Evolutionary conservation across 2,113 vertebrate species (phyloP), one percentile per base, ranked within the genome.

Genomic region (Ramphastos sulfuratus): DNA sequence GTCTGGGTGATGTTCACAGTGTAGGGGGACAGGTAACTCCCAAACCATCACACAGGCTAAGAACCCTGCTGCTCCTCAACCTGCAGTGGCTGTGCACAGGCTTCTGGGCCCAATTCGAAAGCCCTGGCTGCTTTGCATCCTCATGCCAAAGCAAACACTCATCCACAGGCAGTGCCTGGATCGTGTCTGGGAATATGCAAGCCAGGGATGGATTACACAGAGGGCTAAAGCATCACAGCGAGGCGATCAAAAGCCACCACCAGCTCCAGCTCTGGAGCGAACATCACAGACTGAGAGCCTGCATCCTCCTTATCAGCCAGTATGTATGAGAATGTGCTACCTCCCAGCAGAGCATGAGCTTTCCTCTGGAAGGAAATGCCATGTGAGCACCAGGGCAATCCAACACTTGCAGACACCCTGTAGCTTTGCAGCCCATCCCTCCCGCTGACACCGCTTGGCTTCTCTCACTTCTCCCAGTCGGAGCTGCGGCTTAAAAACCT

Each of bases 401-500:
- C 78, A 30, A 4, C 1, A 4, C 73, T 76, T 50, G 3, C 64
- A 70, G 67, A 82, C 81, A 77, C 87, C 69, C 64, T 0, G 30
- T 13, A 67, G 90, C 61, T 87, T 33, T 73, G 46, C 91, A 28
- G 72, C 25, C 55, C 91, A 28, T 61, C 71, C 48, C 88, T 82
- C 81, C 73, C 54, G 85, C 80, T 82, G 85, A 74, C 94, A 79
- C 52, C 0, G 0, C 86, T 65, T 44, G 83, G 87, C 81, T 83
- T 50, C 76, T 66, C 71, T 60, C 85, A 33, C 85, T 94, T 82
- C 82, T 83, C 73, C 50, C 69, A 23, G 73, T 71, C 77, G n/a
- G 56, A 87, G 63, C 69, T 66, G 72, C 23, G 77, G 72, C 76
- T 88, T 52, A 71, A 70, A 87, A 89, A 76, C 92, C 85, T 60